A percentile compares a stretch with the other conserved stretches of the same genome.
Evolutionary conservation across 2,797 vertebrate species (phyloP).

Genomic region (Hippoglossus hippoglossus): DNA sequence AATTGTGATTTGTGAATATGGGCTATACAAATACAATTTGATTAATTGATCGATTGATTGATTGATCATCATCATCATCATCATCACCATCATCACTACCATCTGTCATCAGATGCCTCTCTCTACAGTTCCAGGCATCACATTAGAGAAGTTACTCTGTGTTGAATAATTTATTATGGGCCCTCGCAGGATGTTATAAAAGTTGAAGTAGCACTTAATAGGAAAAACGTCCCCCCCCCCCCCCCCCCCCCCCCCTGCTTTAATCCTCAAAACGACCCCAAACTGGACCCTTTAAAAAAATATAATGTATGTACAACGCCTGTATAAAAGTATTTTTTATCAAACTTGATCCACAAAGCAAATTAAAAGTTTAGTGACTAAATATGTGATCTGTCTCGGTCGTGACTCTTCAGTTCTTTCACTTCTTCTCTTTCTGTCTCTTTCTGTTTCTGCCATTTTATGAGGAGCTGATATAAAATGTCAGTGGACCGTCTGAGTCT

Average conservation of each 20-base stretch:
- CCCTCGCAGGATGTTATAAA: not conserved
- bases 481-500: conserved; percentile 11
- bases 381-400: not conserved
- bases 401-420: not conserved
- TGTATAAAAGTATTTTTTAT: too few relatives aligned
- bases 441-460: not conserved
- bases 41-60: too few relatives aligned
- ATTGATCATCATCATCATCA: too few relatives aligned
- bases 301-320: too few relatives aligned
- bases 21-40: too few relatives aligned
- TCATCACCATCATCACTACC: not conserved
- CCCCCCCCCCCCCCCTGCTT: not conserved
- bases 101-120: not conserved
- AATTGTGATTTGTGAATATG: too few relatives aligned
- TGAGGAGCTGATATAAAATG: conserved; percentile 5
- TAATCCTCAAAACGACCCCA: not conserved
- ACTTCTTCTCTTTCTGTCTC: not conserved
- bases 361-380: too few relatives aligned
- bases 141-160: not conserved
- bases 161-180: not conserved
- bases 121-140: not conserved
- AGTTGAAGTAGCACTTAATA: too few relatives aligned
- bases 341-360: too few relatives aligned
- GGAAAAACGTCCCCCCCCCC: not conserved
- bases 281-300: not conserved